These are phyloP conservation scores for Theropithecus gelada DNA, from an alignment of 2,113 vertebrate genomes.

Conservation along the genomic window DNA sequence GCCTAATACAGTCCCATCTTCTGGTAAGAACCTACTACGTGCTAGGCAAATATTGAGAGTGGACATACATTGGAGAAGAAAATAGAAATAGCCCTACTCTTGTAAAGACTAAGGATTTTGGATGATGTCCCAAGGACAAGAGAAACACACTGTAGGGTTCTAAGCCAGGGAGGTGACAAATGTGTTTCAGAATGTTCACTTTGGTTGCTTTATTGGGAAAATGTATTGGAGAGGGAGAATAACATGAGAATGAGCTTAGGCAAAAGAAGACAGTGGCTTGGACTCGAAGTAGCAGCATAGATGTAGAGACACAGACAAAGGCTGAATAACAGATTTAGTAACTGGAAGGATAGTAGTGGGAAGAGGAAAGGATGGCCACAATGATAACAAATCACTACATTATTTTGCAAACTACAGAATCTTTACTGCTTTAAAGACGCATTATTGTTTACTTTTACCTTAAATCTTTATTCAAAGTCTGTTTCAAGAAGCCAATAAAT, in stretches of 20 bases:
- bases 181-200: neutral
- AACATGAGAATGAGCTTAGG: neutral
- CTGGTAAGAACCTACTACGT: neutral
- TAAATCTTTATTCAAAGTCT: neutral
- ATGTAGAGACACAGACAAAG: neutral
- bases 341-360: neutral
- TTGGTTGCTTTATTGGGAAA: neutral
- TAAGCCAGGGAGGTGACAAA: neutral
- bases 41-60: neutral
- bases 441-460: neutral
- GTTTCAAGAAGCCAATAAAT: neutral
- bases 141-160: neutral
- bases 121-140: neutral
- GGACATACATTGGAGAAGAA: neutral
- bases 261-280: neutral
- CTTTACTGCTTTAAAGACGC: neutral
- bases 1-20: neutral
- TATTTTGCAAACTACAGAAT: neutral
- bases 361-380: neutral
- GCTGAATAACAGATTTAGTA: neutral
- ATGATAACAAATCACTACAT: neutral
- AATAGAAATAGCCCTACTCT: neutral
- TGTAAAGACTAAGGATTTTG: neutral
- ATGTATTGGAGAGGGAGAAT: neutral
- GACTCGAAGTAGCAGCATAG: neutral